phyloP scores from a whole-genome alignment of 2,113 vertebrate species.

The Zingel zingel region DNA sequence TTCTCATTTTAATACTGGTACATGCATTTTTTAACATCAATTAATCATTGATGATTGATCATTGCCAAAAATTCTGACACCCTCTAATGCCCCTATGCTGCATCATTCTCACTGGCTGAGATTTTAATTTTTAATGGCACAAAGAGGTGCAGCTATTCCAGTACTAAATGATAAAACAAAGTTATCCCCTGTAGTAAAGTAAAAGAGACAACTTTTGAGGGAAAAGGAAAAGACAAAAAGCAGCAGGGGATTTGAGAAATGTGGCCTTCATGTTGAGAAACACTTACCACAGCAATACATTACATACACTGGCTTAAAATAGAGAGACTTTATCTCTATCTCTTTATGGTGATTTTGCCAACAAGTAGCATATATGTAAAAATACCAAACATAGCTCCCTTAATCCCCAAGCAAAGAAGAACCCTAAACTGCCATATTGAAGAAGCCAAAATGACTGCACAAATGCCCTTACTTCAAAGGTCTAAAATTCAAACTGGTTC shows the following conservation, averaged over 20 bases:
- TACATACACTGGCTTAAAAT: background rate
- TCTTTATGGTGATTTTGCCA: conserved; percentile 10
- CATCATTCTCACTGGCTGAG: background rate
- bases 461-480: conserved; percentile 31
- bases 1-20: background rate
- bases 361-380: background rate
- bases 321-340: background rate
- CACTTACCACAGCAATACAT: conserved; percentile 7
- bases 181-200: conserved; percentile 23
- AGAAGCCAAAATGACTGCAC: conserved; percentile 15
- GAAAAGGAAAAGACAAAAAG: background rate
- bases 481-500: conserved; percentile 11
- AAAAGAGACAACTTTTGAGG: conserved; percentile 2
- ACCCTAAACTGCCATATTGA: background rate
- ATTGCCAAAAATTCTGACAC: background rate
- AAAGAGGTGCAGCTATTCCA: conserved; percentile 23
- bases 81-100: background rate
- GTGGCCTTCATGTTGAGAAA: conserved; percentile 30
- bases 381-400: background rate
- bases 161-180: conserved; percentile 36
- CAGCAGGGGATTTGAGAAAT: background rate
- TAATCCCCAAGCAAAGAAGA: conserved; percentile 15
- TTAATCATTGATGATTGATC: background rate
- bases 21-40: background rate
- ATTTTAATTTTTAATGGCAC: background rate